Conservation (phyloP, 2,113 vertebrate species). For the Speoplatyrhinus poulsoni region DNA sequence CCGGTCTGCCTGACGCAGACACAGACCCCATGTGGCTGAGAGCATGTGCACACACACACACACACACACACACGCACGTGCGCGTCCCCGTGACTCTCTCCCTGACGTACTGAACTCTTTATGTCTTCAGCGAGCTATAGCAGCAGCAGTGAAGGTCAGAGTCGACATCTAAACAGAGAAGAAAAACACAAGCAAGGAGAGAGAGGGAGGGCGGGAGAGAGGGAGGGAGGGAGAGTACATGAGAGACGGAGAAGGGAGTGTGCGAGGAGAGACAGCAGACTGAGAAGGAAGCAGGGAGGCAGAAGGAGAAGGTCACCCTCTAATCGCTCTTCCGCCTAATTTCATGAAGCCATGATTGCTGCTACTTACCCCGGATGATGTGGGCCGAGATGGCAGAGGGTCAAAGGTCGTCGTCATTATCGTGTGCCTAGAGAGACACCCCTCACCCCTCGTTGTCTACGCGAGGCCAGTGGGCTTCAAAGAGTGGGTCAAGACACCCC, state of each 20-base stretch:
- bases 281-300: slow-evolving; percentile 27
- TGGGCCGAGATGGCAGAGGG: too few relatives aligned
- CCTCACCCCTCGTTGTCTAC: too few relatives aligned
- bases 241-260: slow-evolving; percentile 19
- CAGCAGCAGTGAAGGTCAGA: slow-evolving; percentile 57
- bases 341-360: slow-evolving; percentile 73
- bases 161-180: slow-evolving; percentile 27
- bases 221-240: slow-evolving; percentile 41
- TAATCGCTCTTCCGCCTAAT: slow-evolving; percentile 69
- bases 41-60: not conserved
- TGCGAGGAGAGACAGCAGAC: slow-evolving; percentile 35
- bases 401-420: too few relatives aligned
- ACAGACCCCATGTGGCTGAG: slow-evolving; percentile 23
- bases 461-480: too few relatives aligned
- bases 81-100: slow-evolving; percentile 23
- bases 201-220: slow-evolving; percentile 42
- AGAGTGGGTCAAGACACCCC: too few relatives aligned
- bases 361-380: slow-evolving; percentile 53
- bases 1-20: slow-evolving; percentile 22
- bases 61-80: slow-evolving; percentile 13
- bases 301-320: slow-evolving; percentile 66
- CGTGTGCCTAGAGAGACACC: too few relatives aligned
- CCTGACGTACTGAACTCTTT: slow-evolving; percentile 6
- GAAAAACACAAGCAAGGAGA: slow-evolving; percentile 27
- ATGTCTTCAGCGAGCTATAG: slow-evolving; percentile 23